Percentiles rank a stretch among this genome's conserved stretches.
phyloP scores from a whole-genome alignment of 2,113 vertebrate species.

The Triplophysa dalaica region DNA sequence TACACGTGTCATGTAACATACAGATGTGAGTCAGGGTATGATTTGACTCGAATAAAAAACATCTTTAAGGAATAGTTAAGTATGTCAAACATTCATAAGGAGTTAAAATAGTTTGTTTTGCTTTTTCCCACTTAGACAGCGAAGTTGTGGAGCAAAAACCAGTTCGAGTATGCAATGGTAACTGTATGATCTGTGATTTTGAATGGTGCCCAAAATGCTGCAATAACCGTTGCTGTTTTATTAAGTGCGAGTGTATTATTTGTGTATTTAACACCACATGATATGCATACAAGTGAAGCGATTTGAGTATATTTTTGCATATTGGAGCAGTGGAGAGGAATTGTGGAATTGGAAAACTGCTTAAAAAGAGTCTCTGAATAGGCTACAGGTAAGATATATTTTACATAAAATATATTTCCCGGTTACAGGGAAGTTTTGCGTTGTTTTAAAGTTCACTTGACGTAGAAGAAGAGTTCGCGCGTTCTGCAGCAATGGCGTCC shows the following conservation, averaged over 20 bases:
- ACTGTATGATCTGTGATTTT: not conserved
- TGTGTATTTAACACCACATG: constrained; percentile 7
- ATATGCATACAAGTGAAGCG: constrained; percentile 1
- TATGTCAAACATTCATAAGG: too few species aligned
- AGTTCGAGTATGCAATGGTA: constrained; percentile 8
- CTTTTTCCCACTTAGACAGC: not conserved
- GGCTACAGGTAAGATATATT: not conserved
- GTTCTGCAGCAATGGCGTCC: not conserved
- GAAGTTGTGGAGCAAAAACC: not conserved
- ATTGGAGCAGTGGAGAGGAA: not conserved
- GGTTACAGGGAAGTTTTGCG: not conserved
- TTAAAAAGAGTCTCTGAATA: not conserved
- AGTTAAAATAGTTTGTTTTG: too few species aligned
- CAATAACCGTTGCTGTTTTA: constrained; percentile 13
- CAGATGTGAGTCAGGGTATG: too few species aligned
- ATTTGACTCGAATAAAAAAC: too few species aligned
- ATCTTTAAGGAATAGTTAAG: too few species aligned
- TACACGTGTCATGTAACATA: too few species aligned
- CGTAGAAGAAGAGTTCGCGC: not conserved
- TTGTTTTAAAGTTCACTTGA: constrained; percentile 11
- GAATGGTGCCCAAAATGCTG: constrained; percentile 32
- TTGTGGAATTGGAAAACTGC: constrained; percentile 1
- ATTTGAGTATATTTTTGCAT: constrained; percentile 24
- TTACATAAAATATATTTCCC: not conserved
- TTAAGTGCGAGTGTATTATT: constrained; percentile 3